Conservation (phyloP, 2,113 vertebrate genomes). For the Nycticryphes semicollaris region DNA sequence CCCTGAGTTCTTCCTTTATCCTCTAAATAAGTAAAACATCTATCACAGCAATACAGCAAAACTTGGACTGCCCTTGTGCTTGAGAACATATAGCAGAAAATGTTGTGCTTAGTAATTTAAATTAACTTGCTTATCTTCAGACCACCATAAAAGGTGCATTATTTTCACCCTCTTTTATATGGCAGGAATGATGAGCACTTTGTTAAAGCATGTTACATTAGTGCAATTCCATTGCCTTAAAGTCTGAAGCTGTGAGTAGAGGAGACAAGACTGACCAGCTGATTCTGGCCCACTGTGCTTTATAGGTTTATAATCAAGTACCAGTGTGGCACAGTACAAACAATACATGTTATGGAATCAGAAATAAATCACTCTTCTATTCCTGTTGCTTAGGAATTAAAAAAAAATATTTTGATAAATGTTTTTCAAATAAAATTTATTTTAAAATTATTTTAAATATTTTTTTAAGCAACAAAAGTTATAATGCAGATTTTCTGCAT, state of each 20-base stretch:
- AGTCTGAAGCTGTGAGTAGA: neutral
- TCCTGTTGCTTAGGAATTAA: neutral
- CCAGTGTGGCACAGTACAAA: neutral
- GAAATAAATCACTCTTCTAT: neutral
- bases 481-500: neutral
- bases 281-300: neutral
- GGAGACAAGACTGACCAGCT: neutral
- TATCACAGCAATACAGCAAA: neutral
- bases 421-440: too few relatives aligned
- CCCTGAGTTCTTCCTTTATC: neutral
- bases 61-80: neutral
- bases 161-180: neutral
- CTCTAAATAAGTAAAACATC: neutral
- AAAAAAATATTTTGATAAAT: neutral
- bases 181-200: neutral
- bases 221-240: neutral
- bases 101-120: neutral
- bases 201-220: neutral
- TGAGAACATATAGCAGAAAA: neutral
- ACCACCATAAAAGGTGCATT: neutral
- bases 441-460: neutral
- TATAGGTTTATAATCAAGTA: neutral
- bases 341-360: neutral
- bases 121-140: conserved; percentile 28
- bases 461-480: neutral